Percentiles rank a stretch among this genome's conserved stretches.
Evolutionary conservation across 2,113 vertebrate genomes (phyloP).

Genomic region (Colossoma macropomum): DNA sequence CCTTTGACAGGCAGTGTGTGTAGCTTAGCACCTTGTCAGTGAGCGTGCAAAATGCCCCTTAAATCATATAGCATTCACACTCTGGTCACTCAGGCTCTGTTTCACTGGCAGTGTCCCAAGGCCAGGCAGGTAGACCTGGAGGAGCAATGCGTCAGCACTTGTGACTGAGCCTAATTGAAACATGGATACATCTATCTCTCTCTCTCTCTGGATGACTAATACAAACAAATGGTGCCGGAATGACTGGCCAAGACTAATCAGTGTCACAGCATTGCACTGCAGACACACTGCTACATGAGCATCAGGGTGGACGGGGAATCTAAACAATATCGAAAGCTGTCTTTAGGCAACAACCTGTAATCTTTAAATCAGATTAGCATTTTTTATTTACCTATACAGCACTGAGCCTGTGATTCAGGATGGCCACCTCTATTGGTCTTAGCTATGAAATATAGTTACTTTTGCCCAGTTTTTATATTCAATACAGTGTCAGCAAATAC

Average conservation of each 20-base stretch:
- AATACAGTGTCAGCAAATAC: no score
- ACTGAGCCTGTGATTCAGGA: no score
- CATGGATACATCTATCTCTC: slow-evolving; percentile 34
- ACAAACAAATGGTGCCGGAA: slow-evolving; percentile 18
- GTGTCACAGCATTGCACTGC: slow-evolving; percentile 16
- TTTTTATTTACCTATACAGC: neutral
- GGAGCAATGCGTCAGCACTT: slow-evolving; percentile 22
- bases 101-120: slow-evolving; percentile 35
- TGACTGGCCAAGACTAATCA: neutral
- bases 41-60: neutral
- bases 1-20: neutral
- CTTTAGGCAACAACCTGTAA: neutral
- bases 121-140: neutral
- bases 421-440: no score
- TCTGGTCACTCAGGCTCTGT: slow-evolving; percentile 19
- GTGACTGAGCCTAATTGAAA: slow-evolving; percentile 51
- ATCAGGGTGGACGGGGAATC: neutral
- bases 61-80: neutral
- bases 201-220: slow-evolving; percentile 16
- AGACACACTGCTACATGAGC: slow-evolving; percentile 6
- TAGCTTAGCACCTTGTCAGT: neutral
- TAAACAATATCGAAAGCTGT: neutral
- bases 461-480: no score
- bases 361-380: neutral
- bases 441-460: no score